Evolutionary conservation across 2,888 invertebrate species (phyloP).

Genomic region (Criorhina ranunculi): DNA sequence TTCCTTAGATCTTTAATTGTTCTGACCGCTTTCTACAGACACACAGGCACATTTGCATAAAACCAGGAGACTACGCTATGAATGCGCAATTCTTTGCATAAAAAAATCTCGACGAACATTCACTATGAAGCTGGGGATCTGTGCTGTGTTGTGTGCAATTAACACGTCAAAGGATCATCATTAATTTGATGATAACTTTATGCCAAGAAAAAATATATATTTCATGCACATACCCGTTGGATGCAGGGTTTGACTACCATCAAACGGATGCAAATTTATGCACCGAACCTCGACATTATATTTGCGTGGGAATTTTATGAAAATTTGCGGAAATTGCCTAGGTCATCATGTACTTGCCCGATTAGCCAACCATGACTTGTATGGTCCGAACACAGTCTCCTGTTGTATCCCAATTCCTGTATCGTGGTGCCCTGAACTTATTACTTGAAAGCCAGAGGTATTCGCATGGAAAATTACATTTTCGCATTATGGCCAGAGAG

Average conservation of each 20-base stretch:
- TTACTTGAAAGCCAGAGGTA: slow-evolving; percentile 50
- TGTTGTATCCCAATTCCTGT: slow-evolving; percentile 4
- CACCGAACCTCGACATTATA: slow-evolving; percentile 28
- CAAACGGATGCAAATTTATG: slow-evolving; percentile 70
- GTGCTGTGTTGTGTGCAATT: slow-evolving; percentile 46
- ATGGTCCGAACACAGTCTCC: slow-evolving; percentile 18
- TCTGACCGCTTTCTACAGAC: slow-evolving; percentile 30
- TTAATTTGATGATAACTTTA: slow-evolving; percentile 64
- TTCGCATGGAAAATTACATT: slow-evolving; percentile 70
- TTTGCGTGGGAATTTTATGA: slow-evolving; percentile 47
- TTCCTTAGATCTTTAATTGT: slow-evolving; percentile 56
- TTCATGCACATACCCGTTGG: slow-evolving; percentile 10
- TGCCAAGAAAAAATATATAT: slow-evolving; percentile 31
- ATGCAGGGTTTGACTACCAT: neutral
- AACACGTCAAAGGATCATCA: slow-evolving; percentile 70
- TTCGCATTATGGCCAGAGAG: slow-evolving; percentile 51
- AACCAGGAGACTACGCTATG: slow-evolving; percentile 29
- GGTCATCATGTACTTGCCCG: slow-evolving; percentile 68
- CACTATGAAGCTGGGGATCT: neutral
- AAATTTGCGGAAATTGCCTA: slow-evolving; percentile 60
- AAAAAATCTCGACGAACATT: slow-evolving; percentile 21
- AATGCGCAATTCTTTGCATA: slow-evolving; percentile 2
- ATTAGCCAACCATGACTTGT: slow-evolving; percentile 71
- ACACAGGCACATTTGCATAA: slow-evolving; percentile 37
- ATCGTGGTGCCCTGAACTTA: slow-evolving; percentile 29